Evolutionary conservation across 1,140 invertebrate genomes (phyloP), one percentile per base, ranked within the genome.

Genomic region (Mylabris phalerata): DNA sequence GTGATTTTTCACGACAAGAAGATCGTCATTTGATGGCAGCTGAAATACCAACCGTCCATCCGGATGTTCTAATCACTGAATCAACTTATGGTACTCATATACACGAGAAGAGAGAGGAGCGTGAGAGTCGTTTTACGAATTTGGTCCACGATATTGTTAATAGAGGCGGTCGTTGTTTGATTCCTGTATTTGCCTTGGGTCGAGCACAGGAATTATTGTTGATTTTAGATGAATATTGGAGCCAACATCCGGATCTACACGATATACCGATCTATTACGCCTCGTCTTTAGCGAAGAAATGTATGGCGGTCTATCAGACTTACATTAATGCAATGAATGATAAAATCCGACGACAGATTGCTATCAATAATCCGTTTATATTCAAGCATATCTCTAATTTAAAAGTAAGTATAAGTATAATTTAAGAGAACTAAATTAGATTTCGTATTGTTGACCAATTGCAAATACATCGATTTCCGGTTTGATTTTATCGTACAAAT

Each of bases 241-340:
- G 90, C 45, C 86, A 91, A 47, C 97, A 99, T 80, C 96, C 95
- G 0, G 97, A 99, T 78, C 77, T 99, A 2, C 96, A 99, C 67
- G 95, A 99, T 73, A 94, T 99, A 66, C 98, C 98, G 0, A 98
- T 99, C 63, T 99, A 99, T 78, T 99, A 99, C 79, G 97, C 97
- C 0, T 98, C 95, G 1, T 98, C 95, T 0, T 77, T 99, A 41
- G 98, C 98, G 2, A 99, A 99, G 75, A 99, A 99, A 72, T 99
- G 98, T 73, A 99, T 99, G 96, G 91, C 94, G 56, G 97, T 99
- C 0, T 99, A 99, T 78, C 97, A 99, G 75, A 99, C 97, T 0
- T 99, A 98, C 73, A 89, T 99, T 0, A 98, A 98, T 77, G 95
- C 96, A 0, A 99, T 99, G 98, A 99, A 99, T 74, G 94, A 98